Evolutionary conservation across 2,113 vertebrate genomes (phyloP).

Genomic region (Osmerus mordax): DNA sequence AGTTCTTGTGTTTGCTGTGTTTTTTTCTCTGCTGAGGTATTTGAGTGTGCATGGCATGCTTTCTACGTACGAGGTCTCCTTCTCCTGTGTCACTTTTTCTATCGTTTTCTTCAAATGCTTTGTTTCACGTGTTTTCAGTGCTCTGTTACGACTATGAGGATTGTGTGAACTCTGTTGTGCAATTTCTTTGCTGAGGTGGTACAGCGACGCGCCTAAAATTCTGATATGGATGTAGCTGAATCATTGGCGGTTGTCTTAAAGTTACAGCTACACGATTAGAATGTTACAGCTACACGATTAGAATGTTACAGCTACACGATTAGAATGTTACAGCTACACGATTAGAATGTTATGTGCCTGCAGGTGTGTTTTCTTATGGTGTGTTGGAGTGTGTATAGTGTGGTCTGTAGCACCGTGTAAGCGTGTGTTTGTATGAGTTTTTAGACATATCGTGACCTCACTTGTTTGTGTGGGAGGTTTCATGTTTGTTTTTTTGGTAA

Average conservation of each 20-base stretch:
- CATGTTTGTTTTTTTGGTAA: conserved; percentile 1
- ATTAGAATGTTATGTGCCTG: conserved; percentile 28
- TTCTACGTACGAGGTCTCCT: conserved; percentile 52
- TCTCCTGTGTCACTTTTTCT: conserved; percentile 39
- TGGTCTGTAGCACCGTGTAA: conserved; percentile 15
- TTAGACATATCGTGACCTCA: neutral
- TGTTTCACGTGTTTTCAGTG: conserved; percentile 45
- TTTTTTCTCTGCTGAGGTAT: conserved; percentile 25
- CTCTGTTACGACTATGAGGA: conserved; percentile 36
- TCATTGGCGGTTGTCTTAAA: conserved; percentile 36
- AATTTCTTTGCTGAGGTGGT: conserved; percentile 34
- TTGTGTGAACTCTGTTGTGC: conserved; percentile 42
- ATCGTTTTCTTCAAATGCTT: conserved; percentile 41
- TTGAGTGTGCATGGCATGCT: conserved; percentile 70
- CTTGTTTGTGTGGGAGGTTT: neutral
- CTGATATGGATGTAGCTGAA: conserved; percentile 28
- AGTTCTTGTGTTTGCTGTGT: conserved; percentile 19
- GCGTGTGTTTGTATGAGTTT: conserved; percentile 8
- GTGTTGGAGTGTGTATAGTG: neutral
- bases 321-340: conserved; percentile 30
- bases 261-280: conserved; percentile 30
- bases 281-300: conserved; percentile 27
- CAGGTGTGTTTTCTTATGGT: conserved; percentile 13
- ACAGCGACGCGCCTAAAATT: conserved; percentile 46
- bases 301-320: too few species aligned